phyloP scores from a whole-genome alignment of 2,113 vertebrate genomes.

The Sinocyclocheilus rhinocerous region DNA sequence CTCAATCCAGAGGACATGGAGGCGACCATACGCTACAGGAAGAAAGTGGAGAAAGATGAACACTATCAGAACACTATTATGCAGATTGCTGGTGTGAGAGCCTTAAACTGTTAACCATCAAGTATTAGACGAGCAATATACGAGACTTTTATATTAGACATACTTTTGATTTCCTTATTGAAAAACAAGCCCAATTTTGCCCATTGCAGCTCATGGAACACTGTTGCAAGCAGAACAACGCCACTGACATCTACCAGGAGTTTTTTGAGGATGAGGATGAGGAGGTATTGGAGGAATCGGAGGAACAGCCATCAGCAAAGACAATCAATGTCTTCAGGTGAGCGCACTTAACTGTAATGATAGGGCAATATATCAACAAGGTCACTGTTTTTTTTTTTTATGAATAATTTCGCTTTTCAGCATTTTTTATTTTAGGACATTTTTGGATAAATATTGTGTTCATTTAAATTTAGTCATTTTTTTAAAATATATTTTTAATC shows the following conservation, averaged over 20 bases:
- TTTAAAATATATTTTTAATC: no score
- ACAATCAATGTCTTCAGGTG: conserved; percentile 89
- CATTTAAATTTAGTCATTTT: no score
- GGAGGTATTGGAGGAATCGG: conserved; percentile 67
- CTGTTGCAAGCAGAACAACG: conserved; percentile 89
- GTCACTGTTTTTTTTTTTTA: background rate
- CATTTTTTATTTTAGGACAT: background rate
- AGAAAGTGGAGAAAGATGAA: conserved; percentile 93
- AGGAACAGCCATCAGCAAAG: conserved; percentile 83
- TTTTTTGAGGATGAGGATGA: conserved; percentile 84
- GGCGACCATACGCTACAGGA: conserved; percentile 88
- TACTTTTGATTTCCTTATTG: background rate
- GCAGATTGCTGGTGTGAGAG: conserved; percentile 82
- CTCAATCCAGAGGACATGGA: conserved; percentile 85
- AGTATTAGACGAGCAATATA: background rate
- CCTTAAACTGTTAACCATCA: background rate
- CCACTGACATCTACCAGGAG: conserved; percentile 86
- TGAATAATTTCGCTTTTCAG: no score
- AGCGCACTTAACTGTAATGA: background rate
- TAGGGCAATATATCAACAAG: background rate
- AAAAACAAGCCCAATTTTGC: background rate
- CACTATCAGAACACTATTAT: conserved; percentile 77
- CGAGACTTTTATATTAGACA: background rate
- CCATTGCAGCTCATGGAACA: conserved; percentile 84
- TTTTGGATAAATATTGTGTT: background rate